These are phyloP conservation scores for Potamarius usumacintae DNA, from an alignment of 2,113 vertebrate genomes.

Conservation along the genomic window DNA sequence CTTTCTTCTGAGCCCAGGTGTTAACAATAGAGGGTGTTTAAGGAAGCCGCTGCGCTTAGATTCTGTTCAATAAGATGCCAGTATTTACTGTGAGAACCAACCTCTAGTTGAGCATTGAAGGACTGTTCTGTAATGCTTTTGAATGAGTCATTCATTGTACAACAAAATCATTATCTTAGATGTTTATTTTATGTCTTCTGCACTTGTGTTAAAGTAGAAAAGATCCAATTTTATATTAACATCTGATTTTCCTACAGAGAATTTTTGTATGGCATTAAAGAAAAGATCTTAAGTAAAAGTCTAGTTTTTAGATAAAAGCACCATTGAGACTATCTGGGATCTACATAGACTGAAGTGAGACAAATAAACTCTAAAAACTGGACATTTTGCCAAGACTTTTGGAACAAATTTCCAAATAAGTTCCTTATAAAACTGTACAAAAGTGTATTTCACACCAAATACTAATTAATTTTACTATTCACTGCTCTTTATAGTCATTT, in stretches of 20 bases:
- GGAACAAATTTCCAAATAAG: neutral
- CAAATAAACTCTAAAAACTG: neutral
- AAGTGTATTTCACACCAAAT: neutral
- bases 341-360: neutral
- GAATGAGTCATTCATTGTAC: neutral
- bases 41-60: conserved; percentile 74
- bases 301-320: neutral
- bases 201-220: neutral
- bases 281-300: neutral
- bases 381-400: neutral
- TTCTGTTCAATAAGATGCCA: conserved; percentile 66
- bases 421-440: neutral
- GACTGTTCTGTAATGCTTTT: conserved; percentile 52
- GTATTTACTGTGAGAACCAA: conserved; percentile 65
- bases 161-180: neutral
- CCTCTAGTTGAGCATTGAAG: conserved; percentile 41
- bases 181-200: neutral
- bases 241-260: neutral
- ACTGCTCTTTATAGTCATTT: neutral
- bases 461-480: neutral
- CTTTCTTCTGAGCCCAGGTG: conserved; percentile 76
- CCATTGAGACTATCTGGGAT: neutral
- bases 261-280: neutral
- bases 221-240: neutral
- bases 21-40: conserved; percentile 77